Percentiles rank a stretch among this genome's conserved stretches.
These are phyloP conservation scores for Thymallus thymallus DNA, from an alignment of 2,113 vertebrate species.

Conservation along the genomic window DNA sequence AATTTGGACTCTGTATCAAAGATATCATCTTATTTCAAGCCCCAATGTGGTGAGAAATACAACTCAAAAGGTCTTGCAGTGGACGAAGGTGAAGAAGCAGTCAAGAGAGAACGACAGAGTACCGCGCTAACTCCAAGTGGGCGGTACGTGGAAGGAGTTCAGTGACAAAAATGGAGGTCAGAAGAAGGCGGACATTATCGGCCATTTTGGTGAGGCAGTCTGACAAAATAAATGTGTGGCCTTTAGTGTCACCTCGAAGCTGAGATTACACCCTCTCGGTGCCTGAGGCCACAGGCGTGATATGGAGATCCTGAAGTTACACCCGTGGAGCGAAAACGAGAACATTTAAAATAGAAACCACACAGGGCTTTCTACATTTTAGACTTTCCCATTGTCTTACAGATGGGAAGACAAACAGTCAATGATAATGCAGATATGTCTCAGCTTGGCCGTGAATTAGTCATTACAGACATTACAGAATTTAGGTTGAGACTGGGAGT, in stretches of 20 bases:
- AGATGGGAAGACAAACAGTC: slow-evolving; percentile 51
- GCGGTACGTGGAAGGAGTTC: slow-evolving; percentile 60
- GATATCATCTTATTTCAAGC: slow-evolving; percentile 84
- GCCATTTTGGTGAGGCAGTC: slow-evolving; percentile 92
- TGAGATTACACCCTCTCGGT: slow-evolving; percentile 97
- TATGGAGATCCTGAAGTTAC: slow-evolving; percentile 69
- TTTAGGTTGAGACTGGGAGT: not conserved
- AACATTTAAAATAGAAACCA: slow-evolving; percentile 66
- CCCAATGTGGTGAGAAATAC: slow-evolving; percentile 88
- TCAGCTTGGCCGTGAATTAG: slow-evolving; percentile 35
- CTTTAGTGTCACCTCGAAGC: slow-evolving; percentile 82
- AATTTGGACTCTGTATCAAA: slow-evolving; percentile 47
- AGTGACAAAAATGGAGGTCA: slow-evolving; percentile 77
- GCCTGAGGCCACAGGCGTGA: slow-evolving; percentile 67
- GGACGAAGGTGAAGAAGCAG: slow-evolving; percentile 75
- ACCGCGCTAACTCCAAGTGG: slow-evolving; percentile 79
- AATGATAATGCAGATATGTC: slow-evolving; percentile 38
- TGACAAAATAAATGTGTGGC: slow-evolving; percentile 88
- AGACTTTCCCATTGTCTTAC: slow-evolving; percentile 18
- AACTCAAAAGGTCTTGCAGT: no score
- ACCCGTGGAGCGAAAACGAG: slow-evolving; percentile 55
- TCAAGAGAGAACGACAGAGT: slow-evolving; percentile 79
- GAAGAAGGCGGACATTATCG: slow-evolving; percentile 85
- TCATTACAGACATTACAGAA: slow-evolving; percentile 19
- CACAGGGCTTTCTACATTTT: slow-evolving; percentile 58